Percentiles rank a stretch among this genome's conserved stretches.
Evolutionary conservation across 1,140 invertebrate genomes (phyloP).

Genomic region (Leptinotarsa lineolata): DNA sequence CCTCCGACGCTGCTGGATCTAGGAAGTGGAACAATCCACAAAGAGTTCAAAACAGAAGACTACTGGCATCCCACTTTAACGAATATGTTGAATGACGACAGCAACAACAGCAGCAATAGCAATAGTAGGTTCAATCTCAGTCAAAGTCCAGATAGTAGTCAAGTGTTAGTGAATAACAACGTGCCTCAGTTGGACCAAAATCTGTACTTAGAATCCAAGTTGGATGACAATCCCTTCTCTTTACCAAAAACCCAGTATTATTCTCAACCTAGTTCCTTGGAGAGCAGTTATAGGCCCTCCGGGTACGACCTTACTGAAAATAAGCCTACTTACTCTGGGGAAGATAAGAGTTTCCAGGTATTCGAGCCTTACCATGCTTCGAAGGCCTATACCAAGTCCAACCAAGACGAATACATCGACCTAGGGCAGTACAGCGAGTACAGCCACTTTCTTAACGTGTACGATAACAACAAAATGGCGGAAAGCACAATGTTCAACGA

Average conservation of each 20-base stretch:
- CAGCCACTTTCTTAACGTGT: conserved; percentile 44
- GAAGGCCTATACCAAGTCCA: conserved; percentile 36
- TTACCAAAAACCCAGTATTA: conserved; percentile 30
- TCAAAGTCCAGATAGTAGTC: conserved; percentile 48
- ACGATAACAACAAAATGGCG: conserved; percentile 44
- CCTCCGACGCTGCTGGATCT: conserved; percentile 73
- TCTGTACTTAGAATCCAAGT: conserved; percentile 33
- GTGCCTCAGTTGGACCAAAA: conserved; percentile 35
- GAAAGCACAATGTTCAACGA: conserved; percentile 43
- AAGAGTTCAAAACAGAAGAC: conserved; percentile 61
- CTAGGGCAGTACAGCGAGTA: conserved; percentile 47
- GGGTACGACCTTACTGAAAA: not conserved
- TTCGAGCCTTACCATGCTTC: conserved; percentile 39
- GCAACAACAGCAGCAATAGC: conserved; percentile 47
- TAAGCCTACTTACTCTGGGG: conserved; percentile 13
- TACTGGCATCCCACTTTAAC: conserved; percentile 47
- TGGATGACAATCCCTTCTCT: conserved; percentile 29
- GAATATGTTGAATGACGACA: conserved; percentile 49
- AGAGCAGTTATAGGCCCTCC: conserved; percentile 14
- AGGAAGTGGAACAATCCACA: conserved; percentile 68
- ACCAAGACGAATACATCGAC: conserved; percentile 46
- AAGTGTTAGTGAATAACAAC: conserved; percentile 43
- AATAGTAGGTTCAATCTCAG: conserved; percentile 52
- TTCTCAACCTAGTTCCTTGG: conserved; percentile 4
- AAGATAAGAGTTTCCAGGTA: conserved; percentile 38